Evolutionary conservation across 2,113 vertebrate species (phyloP).

Genomic region (Chaetops frenatus): DNA sequence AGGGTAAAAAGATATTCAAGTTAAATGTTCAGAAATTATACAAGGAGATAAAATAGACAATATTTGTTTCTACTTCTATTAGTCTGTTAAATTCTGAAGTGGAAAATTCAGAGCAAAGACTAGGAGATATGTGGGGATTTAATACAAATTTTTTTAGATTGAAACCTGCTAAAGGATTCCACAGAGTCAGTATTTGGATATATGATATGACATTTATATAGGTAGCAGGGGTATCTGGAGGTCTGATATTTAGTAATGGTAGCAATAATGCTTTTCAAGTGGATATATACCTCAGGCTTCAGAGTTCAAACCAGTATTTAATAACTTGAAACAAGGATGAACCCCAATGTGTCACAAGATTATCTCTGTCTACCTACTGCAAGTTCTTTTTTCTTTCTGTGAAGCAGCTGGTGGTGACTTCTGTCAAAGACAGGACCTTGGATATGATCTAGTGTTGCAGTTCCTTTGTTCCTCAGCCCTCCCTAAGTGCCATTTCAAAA

Average conservation of each 20-base stretch:
- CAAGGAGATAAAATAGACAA: neutral
- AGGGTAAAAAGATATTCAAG: neutral
- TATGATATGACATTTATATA: neutral
- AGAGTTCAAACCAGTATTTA: neutral
- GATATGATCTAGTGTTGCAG: neutral
- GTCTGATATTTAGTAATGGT: neutral
- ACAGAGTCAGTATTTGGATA: neutral
- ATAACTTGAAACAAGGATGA: neutral
- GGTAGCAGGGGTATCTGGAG: neutral
- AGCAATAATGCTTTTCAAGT: neutral
- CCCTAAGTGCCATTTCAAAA: neutral
- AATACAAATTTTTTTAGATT: neutral
- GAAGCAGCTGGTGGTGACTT: conserved; percentile 44
- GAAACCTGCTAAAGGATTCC: neutral
- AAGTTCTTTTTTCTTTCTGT: conserved; percentile 5
- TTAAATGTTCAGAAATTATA: neutral
- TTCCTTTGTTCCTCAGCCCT: conserved; percentile 40
- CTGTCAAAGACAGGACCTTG: conserved; percentile 49
- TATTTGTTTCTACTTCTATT: neutral
- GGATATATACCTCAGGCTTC: neutral
- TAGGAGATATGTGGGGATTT: rapidly evolving
- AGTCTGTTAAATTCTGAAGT: neutral
- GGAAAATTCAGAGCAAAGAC: neutral
- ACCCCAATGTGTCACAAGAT: neutral
- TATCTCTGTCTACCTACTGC: neutral